A percentile compares a stretch with the other conserved stretches of the same genome.
phyloP scores from a whole-genome alignment of 2,888 invertebrate species.

The Myopa testacea region DNA sequence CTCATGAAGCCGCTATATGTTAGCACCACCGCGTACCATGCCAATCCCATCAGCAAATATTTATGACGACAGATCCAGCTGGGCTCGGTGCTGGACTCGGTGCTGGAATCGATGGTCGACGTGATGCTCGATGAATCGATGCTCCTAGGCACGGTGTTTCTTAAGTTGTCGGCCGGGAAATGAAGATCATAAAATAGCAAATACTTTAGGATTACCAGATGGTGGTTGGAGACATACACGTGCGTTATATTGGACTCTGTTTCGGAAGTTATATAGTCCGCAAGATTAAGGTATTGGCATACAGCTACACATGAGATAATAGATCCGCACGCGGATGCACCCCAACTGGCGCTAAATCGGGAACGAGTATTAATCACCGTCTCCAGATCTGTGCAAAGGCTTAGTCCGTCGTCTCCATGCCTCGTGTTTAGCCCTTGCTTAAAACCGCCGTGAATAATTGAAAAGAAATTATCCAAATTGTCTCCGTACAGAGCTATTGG shows the following conservation, averaged over 20 bases:
- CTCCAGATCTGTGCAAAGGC: slow-evolving; percentile 80
- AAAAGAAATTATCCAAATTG: slow-evolving; percentile 83
- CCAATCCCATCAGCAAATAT: slow-evolving; percentile 72
- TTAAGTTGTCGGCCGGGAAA: slow-evolving; percentile 47
- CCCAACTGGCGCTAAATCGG: slow-evolving; percentile 81
- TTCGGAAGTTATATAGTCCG: slow-evolving; percentile 73
- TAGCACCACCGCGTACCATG: slow-evolving; percentile 75
- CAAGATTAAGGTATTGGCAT: slow-evolving; percentile 83
- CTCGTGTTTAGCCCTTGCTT: slow-evolving; percentile 74
- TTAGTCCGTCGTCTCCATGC: slow-evolving; percentile 72
- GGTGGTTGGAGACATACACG: slow-evolving; percentile 68
- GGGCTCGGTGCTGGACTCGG: neutral
- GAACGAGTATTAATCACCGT: slow-evolving; percentile 77
- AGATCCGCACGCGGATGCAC: slow-evolving; percentile 79
- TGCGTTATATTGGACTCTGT: slow-evolving; percentile 27
- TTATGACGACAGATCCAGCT: slow-evolving; percentile 75
- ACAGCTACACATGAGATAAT: slow-evolving; percentile 82
- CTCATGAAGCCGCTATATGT: slow-evolving; percentile 75
- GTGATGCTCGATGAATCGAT: too few species aligned
- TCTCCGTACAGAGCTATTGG: slow-evolving; percentile 85
- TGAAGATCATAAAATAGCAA: slow-evolving; percentile 75
- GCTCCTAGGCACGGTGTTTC: slow-evolving; percentile 28
- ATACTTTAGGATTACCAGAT: slow-evolving; percentile 80
- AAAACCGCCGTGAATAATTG: slow-evolving; percentile 82
- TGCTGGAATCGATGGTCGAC: too few species aligned